phyloP scores from a whole-genome alignment of 2,113 vertebrate species.

The Tragulus kanchil region DNA sequence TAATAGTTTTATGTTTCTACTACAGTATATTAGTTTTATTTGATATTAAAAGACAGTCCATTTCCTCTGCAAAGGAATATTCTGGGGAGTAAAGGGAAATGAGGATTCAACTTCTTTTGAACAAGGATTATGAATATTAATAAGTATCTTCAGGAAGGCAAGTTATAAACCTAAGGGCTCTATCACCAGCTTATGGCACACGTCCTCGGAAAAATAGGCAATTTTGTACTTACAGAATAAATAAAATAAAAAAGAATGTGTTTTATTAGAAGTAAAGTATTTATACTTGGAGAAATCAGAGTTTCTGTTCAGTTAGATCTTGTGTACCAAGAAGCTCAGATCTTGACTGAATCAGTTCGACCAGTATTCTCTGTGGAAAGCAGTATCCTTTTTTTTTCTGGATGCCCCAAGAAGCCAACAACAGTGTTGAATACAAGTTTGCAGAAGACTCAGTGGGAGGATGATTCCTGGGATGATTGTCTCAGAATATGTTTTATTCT shows the following conservation, averaged over 20 bases:
- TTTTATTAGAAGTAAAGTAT: not conserved
- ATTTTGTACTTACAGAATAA: not conserved
- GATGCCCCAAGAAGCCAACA: not conserved
- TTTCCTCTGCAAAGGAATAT: not conserved
- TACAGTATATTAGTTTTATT: not conserved
- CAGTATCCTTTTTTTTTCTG: not conserved
- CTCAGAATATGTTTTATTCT: not conserved
- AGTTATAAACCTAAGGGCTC: not conserved
- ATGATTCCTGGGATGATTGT: not conserved
- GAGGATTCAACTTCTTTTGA: not conserved
- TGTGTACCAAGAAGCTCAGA: not conserved
- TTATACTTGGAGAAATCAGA: not conserved
- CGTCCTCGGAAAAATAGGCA: no score
- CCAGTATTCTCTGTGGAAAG: not conserved
- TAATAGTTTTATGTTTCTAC: not conserved
- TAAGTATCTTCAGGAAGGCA: not conserved
- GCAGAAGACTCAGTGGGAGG: not conserved
- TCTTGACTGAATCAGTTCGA: not conserved
- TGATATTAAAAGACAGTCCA: not conserved
- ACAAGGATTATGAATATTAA: not conserved
- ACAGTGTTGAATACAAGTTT: not conserved
- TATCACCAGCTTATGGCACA: not conserved
- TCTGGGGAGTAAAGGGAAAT: not conserved
- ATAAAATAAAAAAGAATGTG: not conserved
- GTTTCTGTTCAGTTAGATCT: not conserved